Conservation (phyloP, 2,113 vertebrate genomes). For the Platycercus adscitus region DNA sequence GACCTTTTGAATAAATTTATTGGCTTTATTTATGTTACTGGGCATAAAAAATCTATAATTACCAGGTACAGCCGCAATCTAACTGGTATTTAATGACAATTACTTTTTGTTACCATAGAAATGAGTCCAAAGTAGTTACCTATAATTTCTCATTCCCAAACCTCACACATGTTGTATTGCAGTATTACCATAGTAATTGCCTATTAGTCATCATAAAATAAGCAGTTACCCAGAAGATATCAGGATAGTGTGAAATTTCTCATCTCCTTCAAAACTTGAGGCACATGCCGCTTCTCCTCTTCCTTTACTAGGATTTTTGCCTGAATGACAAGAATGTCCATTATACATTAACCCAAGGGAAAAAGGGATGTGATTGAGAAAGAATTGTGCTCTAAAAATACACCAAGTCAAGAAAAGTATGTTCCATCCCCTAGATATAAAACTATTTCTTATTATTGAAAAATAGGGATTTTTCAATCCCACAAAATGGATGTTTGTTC, state of each 20-base stretch:
- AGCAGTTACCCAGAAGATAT: slow-evolving; percentile 81
- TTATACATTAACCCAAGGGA: neutral
- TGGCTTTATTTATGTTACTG: slow-evolving; percentile 84
- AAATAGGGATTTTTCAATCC: neutral
- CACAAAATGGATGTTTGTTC: neutral
- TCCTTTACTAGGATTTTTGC: neutral
- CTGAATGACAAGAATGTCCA: neutral
- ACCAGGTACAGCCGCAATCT: slow-evolving; percentile 77
- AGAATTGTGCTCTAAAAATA: neutral
- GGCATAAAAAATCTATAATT: slow-evolving; percentile 84
- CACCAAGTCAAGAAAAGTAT: neutral
- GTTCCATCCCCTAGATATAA: neutral
- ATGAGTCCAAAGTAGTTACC: slow-evolving; percentile 81
- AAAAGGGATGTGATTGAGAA: neutral
- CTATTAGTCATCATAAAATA: slow-evolving; percentile 87
- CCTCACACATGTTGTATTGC: slow-evolving; percentile 81
- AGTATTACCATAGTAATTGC: slow-evolving; percentile 86
- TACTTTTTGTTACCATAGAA: slow-evolving; percentile 88
- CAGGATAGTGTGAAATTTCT: slow-evolving; percentile 78
- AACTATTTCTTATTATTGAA: neutral
- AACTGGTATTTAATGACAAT: slow-evolving; percentile 86
- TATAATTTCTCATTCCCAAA: slow-evolving; percentile 83
- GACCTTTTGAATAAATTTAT: slow-evolving; percentile 82
- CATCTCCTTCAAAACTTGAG: slow-evolving; percentile 68
- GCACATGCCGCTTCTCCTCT: neutral